A percentile compares a stretch with the other conserved stretches of the same genome.
Conservation (phyloP, 2,888 invertebrate genomes). For the Notodonta dromedarius region DNA sequence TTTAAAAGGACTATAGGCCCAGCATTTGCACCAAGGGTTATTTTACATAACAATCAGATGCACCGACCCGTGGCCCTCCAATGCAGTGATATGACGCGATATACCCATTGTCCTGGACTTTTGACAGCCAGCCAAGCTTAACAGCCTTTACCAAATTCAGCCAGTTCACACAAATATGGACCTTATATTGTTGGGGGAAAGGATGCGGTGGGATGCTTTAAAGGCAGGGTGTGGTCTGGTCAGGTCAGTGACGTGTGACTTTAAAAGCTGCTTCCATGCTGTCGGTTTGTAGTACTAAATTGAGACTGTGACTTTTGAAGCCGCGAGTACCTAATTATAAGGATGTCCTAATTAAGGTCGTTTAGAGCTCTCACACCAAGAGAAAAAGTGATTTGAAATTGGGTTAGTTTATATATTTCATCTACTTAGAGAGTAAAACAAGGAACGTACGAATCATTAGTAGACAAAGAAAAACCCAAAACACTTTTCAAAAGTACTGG, state of each 20-base stretch:
- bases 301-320: not conserved
- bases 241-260: constrained; percentile 49
- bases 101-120: constrained; percentile 59
- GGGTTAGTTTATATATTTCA: not conserved
- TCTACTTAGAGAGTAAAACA: not conserved
- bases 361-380: not conserved
- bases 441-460: too few relatives aligned
- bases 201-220: constrained; percentile 12
- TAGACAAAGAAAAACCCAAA: too few relatives aligned
- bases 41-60: constrained; percentile 53
- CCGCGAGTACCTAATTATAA: constrained; percentile 7
- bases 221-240: constrained; percentile 24
- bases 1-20: not conserved
- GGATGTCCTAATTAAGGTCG: constrained; percentile 8
- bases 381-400: not conserved
- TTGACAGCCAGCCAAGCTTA: constrained; percentile 62
- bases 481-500: too few relatives aligned
- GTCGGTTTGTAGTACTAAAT: constrained; percentile 5
- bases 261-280: constrained; percentile 33
- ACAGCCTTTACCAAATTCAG: constrained; percentile 31
- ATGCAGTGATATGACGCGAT: constrained; percentile 52
- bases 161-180: constrained; percentile 23
- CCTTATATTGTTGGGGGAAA: constrained; percentile 25
- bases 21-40: constrained; percentile 22
- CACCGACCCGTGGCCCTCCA: constrained; percentile 54